Percentiles rank a stretch among this genome's conserved stretches.
phyloP scores from a whole-genome alignment of 2,113 vertebrate species.

The Lamprologus callipterus region DNA sequence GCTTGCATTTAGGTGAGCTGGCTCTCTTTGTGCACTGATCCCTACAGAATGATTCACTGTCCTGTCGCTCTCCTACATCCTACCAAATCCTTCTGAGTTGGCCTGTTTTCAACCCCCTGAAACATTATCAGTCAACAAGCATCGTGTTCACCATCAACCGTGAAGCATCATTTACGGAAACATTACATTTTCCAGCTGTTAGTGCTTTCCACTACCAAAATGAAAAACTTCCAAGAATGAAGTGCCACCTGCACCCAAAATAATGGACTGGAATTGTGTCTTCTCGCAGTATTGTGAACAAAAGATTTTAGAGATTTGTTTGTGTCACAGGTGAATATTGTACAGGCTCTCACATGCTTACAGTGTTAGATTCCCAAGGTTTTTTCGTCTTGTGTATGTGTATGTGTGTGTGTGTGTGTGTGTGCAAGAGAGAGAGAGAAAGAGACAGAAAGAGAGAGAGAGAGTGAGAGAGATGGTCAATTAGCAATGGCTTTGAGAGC shows the following conservation, averaged over 20 bases:
- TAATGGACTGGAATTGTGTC: neutral
- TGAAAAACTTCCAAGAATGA: conserved; percentile 30
- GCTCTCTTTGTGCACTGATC: conserved; percentile 41
- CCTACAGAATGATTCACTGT: conserved; percentile 46
- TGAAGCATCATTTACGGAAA: conserved; percentile 43
- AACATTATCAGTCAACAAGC: conserved; percentile 41
- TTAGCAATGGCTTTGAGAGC: conserved; percentile 60
- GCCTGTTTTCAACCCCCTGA: conserved; percentile 22
- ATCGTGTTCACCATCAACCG: conserved; percentile 16
- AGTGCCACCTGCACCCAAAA: conserved; percentile 9
- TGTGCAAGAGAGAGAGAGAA: too few relatives aligned
- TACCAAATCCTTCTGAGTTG: conserved; percentile 34
- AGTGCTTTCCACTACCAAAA: conserved; percentile 21
- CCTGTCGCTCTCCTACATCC: conserved; percentile 16
- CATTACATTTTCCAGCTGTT: conserved; percentile 49
- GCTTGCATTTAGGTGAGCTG: conserved; percentile 9
- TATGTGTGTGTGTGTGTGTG: neutral
- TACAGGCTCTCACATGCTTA: neutral
- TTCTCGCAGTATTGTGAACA: neutral
- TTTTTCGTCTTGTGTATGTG: neutral
- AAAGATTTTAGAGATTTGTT: conserved; percentile 17
- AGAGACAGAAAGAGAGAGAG: neutral
- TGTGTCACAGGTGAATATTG: neutral
- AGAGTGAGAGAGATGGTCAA: neutral
- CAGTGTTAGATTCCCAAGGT: neutral